A percentile compares a stretch with the other conserved stretches of the same genome.
Conservation (phyloP, 2,797 vertebrate species). For the Melanotaenia trifasciata region DNA sequence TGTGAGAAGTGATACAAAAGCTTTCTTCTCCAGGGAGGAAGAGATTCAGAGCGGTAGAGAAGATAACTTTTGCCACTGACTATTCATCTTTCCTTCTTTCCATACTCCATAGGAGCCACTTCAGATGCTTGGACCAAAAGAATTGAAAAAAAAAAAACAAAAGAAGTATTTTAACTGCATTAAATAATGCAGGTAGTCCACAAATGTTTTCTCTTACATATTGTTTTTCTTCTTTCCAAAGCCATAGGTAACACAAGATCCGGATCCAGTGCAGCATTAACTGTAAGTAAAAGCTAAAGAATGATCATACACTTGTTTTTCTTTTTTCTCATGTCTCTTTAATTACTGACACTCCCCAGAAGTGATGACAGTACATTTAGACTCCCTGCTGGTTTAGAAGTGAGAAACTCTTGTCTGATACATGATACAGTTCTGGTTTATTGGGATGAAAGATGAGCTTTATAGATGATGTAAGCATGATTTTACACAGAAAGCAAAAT, state of each 20-base stretch:
- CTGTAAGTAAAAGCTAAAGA: slow-evolving; percentile 44
- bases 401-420: neutral
- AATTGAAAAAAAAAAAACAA: neutral
- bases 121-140: slow-evolving; percentile 32
- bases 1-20: slow-evolving; percentile 66
- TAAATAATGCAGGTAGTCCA: slow-evolving; percentile 51
- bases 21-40: slow-evolving; percentile 43
- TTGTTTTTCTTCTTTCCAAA: slow-evolving; percentile 18
- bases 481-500: too few relatives aligned
- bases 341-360: neutral
- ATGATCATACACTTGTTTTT: slow-evolving; percentile 17
- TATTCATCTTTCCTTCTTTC: slow-evolving; percentile 39
- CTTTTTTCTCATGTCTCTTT: neutral
- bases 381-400: neutral
- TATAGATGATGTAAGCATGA: too few relatives aligned
- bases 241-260: slow-evolving; percentile 33
- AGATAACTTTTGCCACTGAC: slow-evolving; percentile 25
- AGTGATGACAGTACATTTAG: neutral
- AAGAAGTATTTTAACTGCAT: slow-evolving; percentile 11
- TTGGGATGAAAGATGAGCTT: too few relatives aligned
- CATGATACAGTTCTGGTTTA: neutral
- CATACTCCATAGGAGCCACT: slow-evolving; percentile 28
- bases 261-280: slow-evolving; percentile 23
- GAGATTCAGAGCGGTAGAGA: slow-evolving; percentile 10
- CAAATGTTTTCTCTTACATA: slow-evolving; percentile 6